Base-by-base conservation (phyloP, 2,797 vertebrate species). In the Arctocebus calabarensis region DNA sequence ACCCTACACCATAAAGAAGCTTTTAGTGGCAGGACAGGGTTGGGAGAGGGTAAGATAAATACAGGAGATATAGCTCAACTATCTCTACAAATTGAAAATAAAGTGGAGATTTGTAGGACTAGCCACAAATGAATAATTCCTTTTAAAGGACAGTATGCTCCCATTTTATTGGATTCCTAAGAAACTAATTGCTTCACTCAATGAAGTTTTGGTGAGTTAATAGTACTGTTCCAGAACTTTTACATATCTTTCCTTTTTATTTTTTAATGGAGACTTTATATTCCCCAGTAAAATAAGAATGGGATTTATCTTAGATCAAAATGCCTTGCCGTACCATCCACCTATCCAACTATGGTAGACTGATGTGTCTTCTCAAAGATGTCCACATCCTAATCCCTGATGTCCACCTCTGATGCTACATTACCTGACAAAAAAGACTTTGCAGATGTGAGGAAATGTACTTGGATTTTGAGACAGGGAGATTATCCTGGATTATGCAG, bases 211-310 rank as follows among this genome's bases (percentile, higher is more conserved):
- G 83, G 91, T 96, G 78, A 40, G 62, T 52, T 90, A 85, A 71
- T 88, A 88, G 88, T 82, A 87, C n/a, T 77, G 37, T 88, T 93
- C 73, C 11, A 88, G 77, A 32, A 71, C 34, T 78, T 82, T 82
- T 82, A 93, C 45, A 82, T 71, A 93, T 87, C 9, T 77, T 93
- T 85, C 83, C 77, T 86, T 96, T 90, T 84, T 77, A 66, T 74
- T 79, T 96, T 95, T 96, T 94, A 89, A 83, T 94, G 75, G 84
- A 94, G 62, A 91, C 87, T 95, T 96, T 84, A 43, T 97, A 92
- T 94, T 92, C 88, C 23, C 68, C 66, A 83, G 34, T 92, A 91
- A 97, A 95, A 84, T 66, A 64, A 93, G 57, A 92, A 91, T 48
- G 52, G 83, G 83, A 43, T 87, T 89, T 77, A 87, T 90, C 34